phyloP scores from a whole-genome alignment of 2,113 vertebrate species.

The Cryptomyrus ogoouensis region DNA sequence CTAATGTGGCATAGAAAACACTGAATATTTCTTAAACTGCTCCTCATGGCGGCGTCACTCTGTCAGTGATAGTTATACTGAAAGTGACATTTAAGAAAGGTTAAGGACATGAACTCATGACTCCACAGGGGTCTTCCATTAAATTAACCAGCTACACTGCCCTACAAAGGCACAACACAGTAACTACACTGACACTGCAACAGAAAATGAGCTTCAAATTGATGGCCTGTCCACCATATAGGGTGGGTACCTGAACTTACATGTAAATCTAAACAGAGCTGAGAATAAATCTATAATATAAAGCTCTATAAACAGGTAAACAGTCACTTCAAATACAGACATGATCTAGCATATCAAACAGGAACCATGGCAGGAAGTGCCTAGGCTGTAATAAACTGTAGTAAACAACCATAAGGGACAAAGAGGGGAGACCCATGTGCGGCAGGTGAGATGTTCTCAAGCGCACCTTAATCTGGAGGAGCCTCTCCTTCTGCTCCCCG shows the following conservation, averaged over 20 bases:
- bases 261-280: background rate
- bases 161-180: background rate
- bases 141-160: background rate
- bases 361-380: background rate
- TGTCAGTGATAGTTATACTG: background rate
- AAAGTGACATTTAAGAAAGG: background rate
- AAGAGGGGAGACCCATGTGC: background rate
- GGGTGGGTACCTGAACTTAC: background rate
- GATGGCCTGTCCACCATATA: background rate
- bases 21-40: background rate
- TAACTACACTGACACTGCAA: background rate
- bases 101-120: background rate
- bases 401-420: background rate
- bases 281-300: background rate
- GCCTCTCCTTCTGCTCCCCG: slow-evolving; percentile 76
- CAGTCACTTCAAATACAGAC: background rate
- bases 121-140: background rate
- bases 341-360: background rate
- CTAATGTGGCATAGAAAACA: background rate
- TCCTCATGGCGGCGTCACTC: background rate
- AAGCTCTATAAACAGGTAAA: background rate
- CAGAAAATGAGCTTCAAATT: background rate
- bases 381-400: background rate
- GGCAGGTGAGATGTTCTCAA: background rate
- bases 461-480: slow-evolving; percentile 81